phyloP scores from a whole-genome alignment of 1,140 invertebrate genomes.

The Bicyclus anynana region DNA sequence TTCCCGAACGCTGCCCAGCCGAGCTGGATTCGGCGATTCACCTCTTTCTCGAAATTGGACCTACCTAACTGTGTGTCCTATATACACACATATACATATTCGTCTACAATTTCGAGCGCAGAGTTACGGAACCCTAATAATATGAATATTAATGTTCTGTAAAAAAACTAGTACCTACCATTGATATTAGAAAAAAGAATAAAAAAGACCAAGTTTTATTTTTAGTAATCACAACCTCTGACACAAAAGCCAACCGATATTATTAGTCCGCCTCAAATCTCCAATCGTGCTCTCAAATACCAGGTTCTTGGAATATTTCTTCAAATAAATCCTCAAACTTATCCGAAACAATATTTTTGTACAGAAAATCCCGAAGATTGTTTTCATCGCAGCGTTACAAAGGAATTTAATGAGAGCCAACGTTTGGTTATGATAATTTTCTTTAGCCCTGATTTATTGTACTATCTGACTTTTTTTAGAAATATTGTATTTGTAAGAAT shows the following conservation, averaged over 20 bases:
- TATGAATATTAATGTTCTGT: no score
- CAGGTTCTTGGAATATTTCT: neutral
- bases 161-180: no score
- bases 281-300: neutral
- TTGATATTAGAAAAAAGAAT: no score
- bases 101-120: no score
- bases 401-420: neutral
- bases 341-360: neutral
- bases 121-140: no score
- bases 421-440: neutral
- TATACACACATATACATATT: no score
- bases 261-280: neutral
- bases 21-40: no score
- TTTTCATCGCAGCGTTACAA: neutral
- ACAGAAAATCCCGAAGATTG: neutral
- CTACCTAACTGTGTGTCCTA: no score
- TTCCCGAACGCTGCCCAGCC: no score
- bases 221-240: neutral
- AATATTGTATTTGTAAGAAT: no score
- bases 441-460: neutral
- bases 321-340: neutral
- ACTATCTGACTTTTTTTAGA: neutral
- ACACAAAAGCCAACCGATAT: neutral
- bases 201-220: neutral
- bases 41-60: no score